phyloP scores from a whole-genome alignment of 1,140 invertebrate species.

The Microplitis demolitor region DNA sequence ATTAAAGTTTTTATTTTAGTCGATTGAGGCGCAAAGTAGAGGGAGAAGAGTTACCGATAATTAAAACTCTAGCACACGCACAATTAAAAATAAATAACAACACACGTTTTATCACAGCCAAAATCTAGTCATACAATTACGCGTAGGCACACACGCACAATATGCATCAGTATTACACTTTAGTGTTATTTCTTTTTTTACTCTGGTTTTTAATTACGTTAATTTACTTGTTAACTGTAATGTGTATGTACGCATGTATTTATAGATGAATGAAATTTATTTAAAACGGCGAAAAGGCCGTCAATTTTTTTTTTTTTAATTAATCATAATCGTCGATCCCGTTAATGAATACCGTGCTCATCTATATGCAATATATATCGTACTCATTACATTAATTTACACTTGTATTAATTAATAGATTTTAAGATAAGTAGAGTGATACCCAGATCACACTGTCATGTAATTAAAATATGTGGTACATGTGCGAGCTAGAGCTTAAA shows the following conservation, averaged over 20 bases:
- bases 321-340: too few species aligned
- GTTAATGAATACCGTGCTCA: neutral
- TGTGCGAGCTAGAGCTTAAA: conserved; percentile 16
- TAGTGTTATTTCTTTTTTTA: conserved; percentile 1
- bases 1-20: neutral
- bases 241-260: too few species aligned
- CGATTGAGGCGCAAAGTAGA: neutral
- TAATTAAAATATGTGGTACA: conserved; percentile 2
- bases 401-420: too few species aligned
- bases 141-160: conserved; percentile 21
- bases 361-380: neutral
- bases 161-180: conserved; percentile 21
- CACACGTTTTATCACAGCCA: conserved; percentile 27
- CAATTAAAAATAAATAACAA: conserved; percentile 11
- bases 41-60: conserved; percentile 22
- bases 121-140: conserved; percentile 23
- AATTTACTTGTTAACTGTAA: too few species aligned
- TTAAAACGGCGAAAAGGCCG: too few species aligned
- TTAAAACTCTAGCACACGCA: conserved; percentile 7
- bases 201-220: neutral
- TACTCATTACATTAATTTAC: too few species aligned
- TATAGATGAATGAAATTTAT: too few species aligned
- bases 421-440: too few species aligned
- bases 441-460: too few species aligned
- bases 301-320: too few species aligned